A percentile compares a stretch with the other conserved stretches of the same genome.
phyloP scores from a whole-genome alignment of 2,113 vertebrate genomes.

The Oreochromis spilurus region DNA sequence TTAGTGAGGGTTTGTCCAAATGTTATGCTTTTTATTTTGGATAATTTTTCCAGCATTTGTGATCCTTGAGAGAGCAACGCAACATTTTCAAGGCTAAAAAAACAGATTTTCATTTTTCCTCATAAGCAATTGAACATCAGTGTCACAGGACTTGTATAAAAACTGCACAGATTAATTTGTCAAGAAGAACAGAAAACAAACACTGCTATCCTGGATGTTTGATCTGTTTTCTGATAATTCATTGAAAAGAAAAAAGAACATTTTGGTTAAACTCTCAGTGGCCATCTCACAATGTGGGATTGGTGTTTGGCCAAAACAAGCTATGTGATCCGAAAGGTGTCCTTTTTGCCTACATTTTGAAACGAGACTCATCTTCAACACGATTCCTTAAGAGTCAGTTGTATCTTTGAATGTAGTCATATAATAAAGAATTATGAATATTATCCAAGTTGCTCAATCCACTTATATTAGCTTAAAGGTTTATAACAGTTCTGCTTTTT shows the following conservation, averaged over 20 bases:
- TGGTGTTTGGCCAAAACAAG: background rate
- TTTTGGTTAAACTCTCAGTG: background rate
- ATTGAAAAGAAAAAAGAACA: accelerated
- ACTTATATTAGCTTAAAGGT: background rate
- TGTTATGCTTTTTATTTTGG: background rate
- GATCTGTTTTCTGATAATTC: background rate
- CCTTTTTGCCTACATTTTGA: background rate
- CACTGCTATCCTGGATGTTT: background rate
- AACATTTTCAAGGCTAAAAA: background rate
- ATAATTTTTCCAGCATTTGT: background rate
- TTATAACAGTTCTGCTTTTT: background rate
- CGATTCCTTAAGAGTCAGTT: background rate
- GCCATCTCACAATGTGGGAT: background rate
- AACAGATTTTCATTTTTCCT: accelerated
- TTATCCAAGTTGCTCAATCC: background rate
- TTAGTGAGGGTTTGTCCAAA: background rate
- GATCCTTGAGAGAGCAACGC: background rate
- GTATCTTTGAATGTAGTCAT: background rate
- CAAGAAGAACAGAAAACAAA: background rate
- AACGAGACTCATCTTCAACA: background rate
- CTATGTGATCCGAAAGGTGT: background rate
- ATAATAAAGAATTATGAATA: background rate
- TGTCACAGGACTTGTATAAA: background rate
- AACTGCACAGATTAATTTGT: background rate
- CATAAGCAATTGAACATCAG: background rate